These are phyloP conservation scores for Acyrthosiphon pisum DNA, from an alignment of 1,140 invertebrate species.

Conservation along the genomic window DNA sequence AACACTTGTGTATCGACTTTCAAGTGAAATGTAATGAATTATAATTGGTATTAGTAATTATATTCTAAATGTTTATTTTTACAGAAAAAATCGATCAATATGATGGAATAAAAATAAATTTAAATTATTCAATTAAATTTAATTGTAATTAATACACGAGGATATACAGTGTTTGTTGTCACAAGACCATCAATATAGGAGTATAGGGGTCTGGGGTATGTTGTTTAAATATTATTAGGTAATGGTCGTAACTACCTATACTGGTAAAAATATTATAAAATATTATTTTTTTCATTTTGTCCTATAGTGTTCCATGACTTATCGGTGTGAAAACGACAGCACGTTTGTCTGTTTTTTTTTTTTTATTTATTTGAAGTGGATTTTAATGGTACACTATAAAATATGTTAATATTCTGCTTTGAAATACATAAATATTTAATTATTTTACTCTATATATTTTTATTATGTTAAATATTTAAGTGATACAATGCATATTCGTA, in stretches of 20 bases:
- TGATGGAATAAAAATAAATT: neutral
- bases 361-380: too few relatives aligned
- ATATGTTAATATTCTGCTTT: neutral
- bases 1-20: too few relatives aligned
- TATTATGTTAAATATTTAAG: too few relatives aligned
- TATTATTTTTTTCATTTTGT: neutral
- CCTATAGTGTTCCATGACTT: neutral
- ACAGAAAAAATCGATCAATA: neutral
- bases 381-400: neutral
- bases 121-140: neutral
- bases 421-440: too few relatives aligned
- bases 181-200: neutral
- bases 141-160: neutral
- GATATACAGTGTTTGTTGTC: neutral
- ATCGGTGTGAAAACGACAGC: neutral
- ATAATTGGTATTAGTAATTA: neutral
- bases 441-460: too few relatives aligned
- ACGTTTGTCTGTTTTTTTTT: neutral
- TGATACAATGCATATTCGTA: neutral
- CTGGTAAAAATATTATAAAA: neutral
- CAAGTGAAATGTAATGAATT: neutral
- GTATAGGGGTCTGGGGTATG: too few relatives aligned
- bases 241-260: neutral
- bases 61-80: neutral
- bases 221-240: neutral